These are phyloP conservation scores for Lasioglossum vierecki DNA, from an alignment of 2,888 invertebrate genomes.

Conservation along the genomic window DNA sequence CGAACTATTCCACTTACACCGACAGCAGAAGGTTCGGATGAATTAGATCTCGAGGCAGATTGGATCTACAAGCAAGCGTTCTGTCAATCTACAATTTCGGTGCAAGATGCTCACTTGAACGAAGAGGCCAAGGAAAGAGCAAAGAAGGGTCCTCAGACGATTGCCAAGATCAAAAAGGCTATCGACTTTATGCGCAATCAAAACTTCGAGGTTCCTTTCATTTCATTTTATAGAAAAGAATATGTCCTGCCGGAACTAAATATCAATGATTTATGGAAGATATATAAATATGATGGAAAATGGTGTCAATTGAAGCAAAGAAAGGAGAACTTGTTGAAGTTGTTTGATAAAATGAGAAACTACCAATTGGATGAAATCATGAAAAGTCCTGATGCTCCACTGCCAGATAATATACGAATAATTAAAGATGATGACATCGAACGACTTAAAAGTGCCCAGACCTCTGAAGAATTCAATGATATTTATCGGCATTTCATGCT, in stretches of 20 bases:
- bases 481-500: constrained; percentile 96
- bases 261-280: constrained; percentile 98
- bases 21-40: constrained; percentile 92
- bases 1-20: constrained; percentile 94
- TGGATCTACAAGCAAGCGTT: constrained; percentile 99
- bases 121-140: constrained; percentile 85
- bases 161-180: constrained; percentile 96
- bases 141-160: constrained; percentile 89
- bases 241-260: constrained; percentile 97
- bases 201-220: constrained; percentile 98
- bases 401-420: constrained; percentile 92
- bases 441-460: constrained; percentile 90
- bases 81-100: constrained; percentile 92
- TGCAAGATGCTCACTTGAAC: constrained; percentile 88
- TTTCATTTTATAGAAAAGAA: constrained; percentile 99
- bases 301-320: constrained; percentile 96
- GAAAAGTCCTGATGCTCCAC: constrained; percentile 92
- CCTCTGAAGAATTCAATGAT: constrained; percentile 96
- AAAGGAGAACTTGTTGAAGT: constrained; percentile 91
- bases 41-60: constrained; percentile 96
- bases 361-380: constrained; percentile 94
- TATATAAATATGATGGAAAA: constrained; percentile 98
- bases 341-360: constrained; percentile 96
- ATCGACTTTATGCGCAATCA: constrained; percentile 98
- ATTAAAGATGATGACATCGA: constrained; percentile 95